Base-by-base conservation (phyloP, 92 coral and sea anemone genomes). In the Umimayanthus kanabou region DNA sequence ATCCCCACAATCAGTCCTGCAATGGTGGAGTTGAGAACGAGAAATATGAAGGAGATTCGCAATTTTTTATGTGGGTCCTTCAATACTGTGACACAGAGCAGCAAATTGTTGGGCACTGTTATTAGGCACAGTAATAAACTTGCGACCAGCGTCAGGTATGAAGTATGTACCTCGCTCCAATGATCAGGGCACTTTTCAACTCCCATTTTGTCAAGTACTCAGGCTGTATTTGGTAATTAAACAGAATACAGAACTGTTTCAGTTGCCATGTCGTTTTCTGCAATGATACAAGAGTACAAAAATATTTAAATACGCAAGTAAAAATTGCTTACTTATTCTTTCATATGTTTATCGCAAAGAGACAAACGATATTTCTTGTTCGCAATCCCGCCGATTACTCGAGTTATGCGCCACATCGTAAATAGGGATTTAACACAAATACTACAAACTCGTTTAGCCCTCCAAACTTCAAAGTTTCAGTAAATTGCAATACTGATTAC, bases 1-100 rank as follows among this genome's bases (percentile, higher is more conserved):
- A 45, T 26, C 6, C 77, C 87, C 16, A 49, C 49, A 45, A 70
- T 26, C n/a, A 83, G 77, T 26, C 87, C 87, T 22, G 87, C 87
- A 43, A 67, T 29, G 67, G 37, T 70, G 22, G 77, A 45, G n/a
- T 83, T 83, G 7, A 83, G 14, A 28, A 83, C 77, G 20, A 83
- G 87, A 69, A 69, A 40, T 18, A 83, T 83, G 43, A 83, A 83
- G 6, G 87, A 73, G 39, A 70, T 40, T 14, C 73, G n/a, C 6
- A 83, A 28, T 6, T 40, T 83, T 47, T 47, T 83, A 13, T 69
- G 33, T 14, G 64, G 77, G 18, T 83, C 78, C 78, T 71, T 83
- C 5, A 83, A 28, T 16, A 83, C 87, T 28, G 87, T 30, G 9
- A 70, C 42, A 53, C 87, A 83, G 26, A 29, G 15, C 40, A 83